A percentile compares a stretch with the other conserved stretches of the same genome.
phyloP scores from a whole-genome alignment of 1,140 invertebrate genomes.

The Phymastichus coffea region DNA sequence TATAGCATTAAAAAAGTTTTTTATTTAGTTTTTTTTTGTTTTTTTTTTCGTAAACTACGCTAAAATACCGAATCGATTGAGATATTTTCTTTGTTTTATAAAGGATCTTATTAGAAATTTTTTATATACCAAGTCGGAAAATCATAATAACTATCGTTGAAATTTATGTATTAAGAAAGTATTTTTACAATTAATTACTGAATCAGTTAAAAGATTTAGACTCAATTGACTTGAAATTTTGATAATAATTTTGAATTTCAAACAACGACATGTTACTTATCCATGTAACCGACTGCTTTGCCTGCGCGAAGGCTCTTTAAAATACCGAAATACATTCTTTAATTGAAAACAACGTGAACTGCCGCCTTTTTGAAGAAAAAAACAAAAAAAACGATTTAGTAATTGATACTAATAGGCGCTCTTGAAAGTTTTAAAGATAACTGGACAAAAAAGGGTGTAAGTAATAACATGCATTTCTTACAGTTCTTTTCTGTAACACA shows the following conservation, averaged over 20 bases:
- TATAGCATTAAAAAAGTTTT: constrained; percentile 14
- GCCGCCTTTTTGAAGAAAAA: constrained; percentile 15
- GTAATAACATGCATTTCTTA: too few species aligned
- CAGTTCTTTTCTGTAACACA: too few species aligned
- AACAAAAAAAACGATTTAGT: constrained; percentile 17
- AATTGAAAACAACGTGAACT: constrained; percentile 21
- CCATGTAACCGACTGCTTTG: constrained; percentile 4
- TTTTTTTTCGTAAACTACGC: too few species aligned
- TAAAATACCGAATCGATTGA: too few species aligned
- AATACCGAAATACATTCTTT: constrained; percentile 16
- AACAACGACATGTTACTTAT: constrained; percentile 20
- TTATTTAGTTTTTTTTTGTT: constrained; percentile 21
- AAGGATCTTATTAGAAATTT: too few species aligned
- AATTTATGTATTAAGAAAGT: constrained; percentile 13
- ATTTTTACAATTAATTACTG: constrained; percentile 17
- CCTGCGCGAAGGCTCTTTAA: constrained; percentile 4
- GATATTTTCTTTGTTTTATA: too few species aligned
- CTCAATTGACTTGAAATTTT: constrained; percentile 23
- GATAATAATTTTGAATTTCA: constrained; percentile 23
- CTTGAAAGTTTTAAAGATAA: too few species aligned
- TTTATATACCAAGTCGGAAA: too few species aligned
- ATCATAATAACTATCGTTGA: constrained; percentile 5
- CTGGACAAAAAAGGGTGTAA: too few species aligned
- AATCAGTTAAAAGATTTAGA: constrained; percentile 10
- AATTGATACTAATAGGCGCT: constrained; percentile 4